Evolutionary conservation across 1,140 invertebrate species (phyloP).

Genomic region (Camponotus floridanus): DNA sequence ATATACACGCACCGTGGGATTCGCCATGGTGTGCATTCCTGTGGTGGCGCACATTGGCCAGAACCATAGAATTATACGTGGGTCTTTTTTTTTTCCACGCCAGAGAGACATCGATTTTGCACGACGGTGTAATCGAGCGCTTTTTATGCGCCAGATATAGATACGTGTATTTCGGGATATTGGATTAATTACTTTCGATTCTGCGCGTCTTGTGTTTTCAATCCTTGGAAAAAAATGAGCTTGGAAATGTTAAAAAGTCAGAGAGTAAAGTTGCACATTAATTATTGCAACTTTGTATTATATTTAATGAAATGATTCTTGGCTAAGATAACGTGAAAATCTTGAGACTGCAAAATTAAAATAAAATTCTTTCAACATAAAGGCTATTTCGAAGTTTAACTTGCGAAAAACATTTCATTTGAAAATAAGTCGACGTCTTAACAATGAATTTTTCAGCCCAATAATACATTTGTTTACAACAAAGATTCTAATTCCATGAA

Average conservation of each 20-base stretch:
- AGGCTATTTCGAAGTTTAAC: too few species aligned
- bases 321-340: too few species aligned
- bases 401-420: too few species aligned
- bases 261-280: too few species aligned
- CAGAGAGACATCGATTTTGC: neutral
- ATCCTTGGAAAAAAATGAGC: too few species aligned
- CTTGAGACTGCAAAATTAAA: too few species aligned
- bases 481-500: neutral
- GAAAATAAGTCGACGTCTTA: neutral
- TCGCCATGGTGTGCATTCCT: constrained; percentile 27
- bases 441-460: neutral
- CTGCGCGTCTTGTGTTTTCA: too few species aligned
- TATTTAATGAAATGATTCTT: too few species aligned
- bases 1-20: constrained; percentile 43
- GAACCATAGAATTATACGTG: constrained; percentile 7
- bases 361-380: too few species aligned
- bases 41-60: neutral
- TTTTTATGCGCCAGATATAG: neutral
- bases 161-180: neutral
- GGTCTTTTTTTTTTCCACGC: neutral
- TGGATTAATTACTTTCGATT: constrained; percentile 12
- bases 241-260: too few species aligned
- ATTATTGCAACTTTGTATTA: too few species aligned
- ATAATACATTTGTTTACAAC: neutral
- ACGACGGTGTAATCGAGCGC: neutral